phyloP scores from a whole-genome alignment of 2,888 invertebrate species.

The Griposia aprilina region DNA sequence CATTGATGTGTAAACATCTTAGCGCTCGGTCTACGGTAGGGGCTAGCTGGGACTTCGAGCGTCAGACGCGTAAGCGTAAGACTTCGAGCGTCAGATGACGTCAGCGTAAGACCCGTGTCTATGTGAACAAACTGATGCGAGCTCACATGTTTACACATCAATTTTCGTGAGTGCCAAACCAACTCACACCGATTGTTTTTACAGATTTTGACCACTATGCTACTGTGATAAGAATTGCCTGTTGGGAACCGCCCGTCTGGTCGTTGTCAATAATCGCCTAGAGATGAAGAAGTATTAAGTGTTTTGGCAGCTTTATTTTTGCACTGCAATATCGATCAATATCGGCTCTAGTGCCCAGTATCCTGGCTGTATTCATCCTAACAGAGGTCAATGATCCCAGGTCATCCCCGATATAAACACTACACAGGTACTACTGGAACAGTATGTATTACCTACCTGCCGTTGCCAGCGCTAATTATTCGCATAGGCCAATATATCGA shows the following conservation, averaged over 20 bases:
- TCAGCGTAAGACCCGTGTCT: no score
- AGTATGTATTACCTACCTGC: background rate
- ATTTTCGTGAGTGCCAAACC: no score
- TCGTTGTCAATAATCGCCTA: background rate
- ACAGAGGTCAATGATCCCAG: background rate
- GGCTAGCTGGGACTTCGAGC: no score
- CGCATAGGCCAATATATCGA: background rate
- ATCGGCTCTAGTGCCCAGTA: background rate
- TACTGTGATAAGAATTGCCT: background rate
- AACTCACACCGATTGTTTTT: no score
- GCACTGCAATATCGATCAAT: background rate
- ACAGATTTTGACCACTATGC: background rate
- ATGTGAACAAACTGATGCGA: no score
- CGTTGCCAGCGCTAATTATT: slow-evolving; percentile 9
- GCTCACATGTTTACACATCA: no score
- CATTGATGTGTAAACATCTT: no score
- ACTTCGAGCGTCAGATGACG: no score
- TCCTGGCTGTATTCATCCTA: background rate
- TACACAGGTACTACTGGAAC: background rate
- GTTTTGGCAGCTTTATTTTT: background rate
- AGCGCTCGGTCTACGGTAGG: no score
- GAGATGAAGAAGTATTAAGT: background rate
- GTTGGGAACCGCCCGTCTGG: background rate
- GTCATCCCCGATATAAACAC: background rate
- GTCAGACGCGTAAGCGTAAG: no score